phyloP scores from a whole-genome alignment of 2,113 vertebrate genomes.

The Brienomyrus longianalis region DNA sequence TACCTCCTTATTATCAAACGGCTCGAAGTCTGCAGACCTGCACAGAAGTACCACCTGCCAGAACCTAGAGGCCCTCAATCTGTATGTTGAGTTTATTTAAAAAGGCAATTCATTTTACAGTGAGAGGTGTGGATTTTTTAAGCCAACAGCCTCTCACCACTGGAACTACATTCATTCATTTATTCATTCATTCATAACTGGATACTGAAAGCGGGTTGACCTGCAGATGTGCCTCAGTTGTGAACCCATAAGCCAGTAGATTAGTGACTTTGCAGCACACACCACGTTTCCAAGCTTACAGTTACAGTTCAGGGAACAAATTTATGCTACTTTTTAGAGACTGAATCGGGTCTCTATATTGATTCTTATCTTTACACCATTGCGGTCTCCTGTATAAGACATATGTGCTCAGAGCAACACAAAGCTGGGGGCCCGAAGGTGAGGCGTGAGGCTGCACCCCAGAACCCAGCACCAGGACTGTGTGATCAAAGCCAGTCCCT shows the following conservation, averaged over 20 bases:
- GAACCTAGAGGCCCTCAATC: slow-evolving; percentile 30
- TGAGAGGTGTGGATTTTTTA: slow-evolving; percentile 46
- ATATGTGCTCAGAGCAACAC: background rate
- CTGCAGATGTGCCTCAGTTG: background rate
- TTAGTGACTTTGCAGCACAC: background rate
- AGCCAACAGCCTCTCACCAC: slow-evolving; percentile 1
- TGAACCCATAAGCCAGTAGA: background rate
- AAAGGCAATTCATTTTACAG: slow-evolving; percentile 42
- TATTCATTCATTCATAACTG: background rate
- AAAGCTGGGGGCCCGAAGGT: too few relatives aligned
- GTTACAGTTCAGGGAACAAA: background rate
- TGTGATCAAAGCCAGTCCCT: too few relatives aligned
- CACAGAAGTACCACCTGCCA: slow-evolving; percentile 13
- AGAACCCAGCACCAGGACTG: too few relatives aligned
- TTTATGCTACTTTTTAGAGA: background rate
- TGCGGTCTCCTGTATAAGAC: background rate
- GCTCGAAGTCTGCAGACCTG: slow-evolving; percentile 18
- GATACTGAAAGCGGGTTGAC: background rate
- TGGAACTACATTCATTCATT: background rate
- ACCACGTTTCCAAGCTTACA: too few relatives aligned
- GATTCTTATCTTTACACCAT: background rate
- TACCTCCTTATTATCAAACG: slow-evolving; percentile 25
- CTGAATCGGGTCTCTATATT: background rate
- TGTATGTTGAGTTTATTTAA: slow-evolving; percentile 20
- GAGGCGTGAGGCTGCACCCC: too few relatives aligned